phyloP scores from a whole-genome alignment of 2,113 vertebrate species.

The Pluvianellus socialis region DNA sequence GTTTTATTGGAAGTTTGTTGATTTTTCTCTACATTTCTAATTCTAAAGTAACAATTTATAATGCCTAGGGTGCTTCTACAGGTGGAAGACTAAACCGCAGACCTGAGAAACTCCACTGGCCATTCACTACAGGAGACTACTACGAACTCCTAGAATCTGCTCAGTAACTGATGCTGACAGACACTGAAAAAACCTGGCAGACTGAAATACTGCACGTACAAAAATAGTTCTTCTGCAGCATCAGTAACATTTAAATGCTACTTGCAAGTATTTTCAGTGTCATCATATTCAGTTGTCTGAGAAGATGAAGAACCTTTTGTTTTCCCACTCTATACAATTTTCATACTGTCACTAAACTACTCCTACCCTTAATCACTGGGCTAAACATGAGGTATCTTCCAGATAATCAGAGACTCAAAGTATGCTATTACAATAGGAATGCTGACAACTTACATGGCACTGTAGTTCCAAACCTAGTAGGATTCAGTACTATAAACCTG shows the following conservation, averaged over 20 bases:
- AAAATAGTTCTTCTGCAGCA: not conserved
- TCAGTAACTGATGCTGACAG: not conserved
- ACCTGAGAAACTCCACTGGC: not conserved
- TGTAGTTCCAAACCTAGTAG: slow-evolving; percentile 91
- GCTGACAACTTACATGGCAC: slow-evolving; percentile 92
- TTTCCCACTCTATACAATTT: not conserved
- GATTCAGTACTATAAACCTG: slow-evolving; percentile 92
- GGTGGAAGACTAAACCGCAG: not conserved
- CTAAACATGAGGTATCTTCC: not conserved
- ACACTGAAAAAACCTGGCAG: not conserved
- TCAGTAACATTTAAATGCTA: not conserved
- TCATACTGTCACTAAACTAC: not conserved
- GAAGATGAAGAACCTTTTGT: not conserved
- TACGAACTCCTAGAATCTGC: not conserved
- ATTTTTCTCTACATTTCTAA: not conserved
- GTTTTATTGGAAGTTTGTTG: not conserved
- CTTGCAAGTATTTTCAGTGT: not conserved
- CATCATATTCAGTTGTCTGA: not conserved
- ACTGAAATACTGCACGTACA: not conserved
- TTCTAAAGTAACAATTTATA: not conserved
- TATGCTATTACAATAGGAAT: not conserved
- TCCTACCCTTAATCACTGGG: not conserved
- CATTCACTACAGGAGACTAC: not conserved
- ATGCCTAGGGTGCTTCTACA: not conserved
- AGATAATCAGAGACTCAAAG: not conserved